Conservation (phyloP, 2,113 vertebrate species). For the Ictidomys tridecemlineatus region DNA sequence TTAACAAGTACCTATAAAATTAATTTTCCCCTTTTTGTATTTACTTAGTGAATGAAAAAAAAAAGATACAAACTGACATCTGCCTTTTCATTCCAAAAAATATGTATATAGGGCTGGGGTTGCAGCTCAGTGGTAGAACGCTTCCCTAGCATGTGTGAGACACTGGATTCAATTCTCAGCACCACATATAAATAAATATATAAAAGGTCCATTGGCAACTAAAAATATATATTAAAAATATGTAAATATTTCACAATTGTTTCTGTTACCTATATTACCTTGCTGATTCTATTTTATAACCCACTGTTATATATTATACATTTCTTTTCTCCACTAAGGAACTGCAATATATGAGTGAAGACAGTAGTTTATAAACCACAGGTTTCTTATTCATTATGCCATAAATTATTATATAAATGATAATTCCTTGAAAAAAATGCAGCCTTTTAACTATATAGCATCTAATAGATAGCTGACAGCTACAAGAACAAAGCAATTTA, state of each 20-base stretch:
- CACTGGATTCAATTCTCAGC: too few species aligned
- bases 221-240: background rate
- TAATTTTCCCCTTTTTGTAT: slow-evolving; percentile 7
- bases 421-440: slow-evolving; percentile 27
- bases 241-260: background rate
- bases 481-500: background rate
- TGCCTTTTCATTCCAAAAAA: slow-evolving; percentile 2
- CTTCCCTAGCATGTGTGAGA: too few species aligned
- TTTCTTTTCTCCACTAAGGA: slow-evolving; percentile 4
- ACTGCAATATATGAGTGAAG: background rate
- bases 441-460: background rate
- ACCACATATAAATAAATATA: too few species aligned
- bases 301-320: background rate
- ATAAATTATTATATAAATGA: slow-evolving; percentile 17
- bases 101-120: too few species aligned
- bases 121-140: too few species aligned
- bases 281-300: background rate
- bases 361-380: background rate
- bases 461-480: background rate
- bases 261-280: background rate
- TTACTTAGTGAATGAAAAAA: slow-evolving; percentile 54
- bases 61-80: slow-evolving; percentile 40
- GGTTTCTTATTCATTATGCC: background rate
- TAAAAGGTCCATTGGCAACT: too few species aligned
- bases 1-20: background rate